Evolutionary conservation across 2,888 invertebrate species (phyloP).

Genomic region (Piscicola geometra): DNA sequence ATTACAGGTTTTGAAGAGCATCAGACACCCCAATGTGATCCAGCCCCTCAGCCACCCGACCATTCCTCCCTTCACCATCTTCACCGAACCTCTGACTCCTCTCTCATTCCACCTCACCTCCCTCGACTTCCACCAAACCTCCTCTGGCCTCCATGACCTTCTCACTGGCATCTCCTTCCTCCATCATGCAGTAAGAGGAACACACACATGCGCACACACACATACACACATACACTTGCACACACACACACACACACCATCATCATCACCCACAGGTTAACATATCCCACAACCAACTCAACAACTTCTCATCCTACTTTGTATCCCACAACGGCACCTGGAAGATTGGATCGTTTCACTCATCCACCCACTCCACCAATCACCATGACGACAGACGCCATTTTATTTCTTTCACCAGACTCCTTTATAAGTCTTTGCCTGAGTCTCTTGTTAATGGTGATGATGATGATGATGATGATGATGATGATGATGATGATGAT

Average conservation of each 20-base stretch:
- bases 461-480: conserved; percentile 34
- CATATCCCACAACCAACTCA: not conserved
- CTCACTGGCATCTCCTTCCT: conserved; percentile 76
- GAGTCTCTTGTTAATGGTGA: not conserved
- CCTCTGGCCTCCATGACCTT: conserved; percentile 75
- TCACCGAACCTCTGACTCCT: conserved; percentile 77
- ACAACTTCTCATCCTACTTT: too few species aligned
- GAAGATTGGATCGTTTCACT: too few species aligned
- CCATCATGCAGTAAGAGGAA: conserved; percentile 67
- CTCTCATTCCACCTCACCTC: conserved; percentile 65
- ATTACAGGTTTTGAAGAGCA: conserved; percentile 74
- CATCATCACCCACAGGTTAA: not conserved
- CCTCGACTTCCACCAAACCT: conserved; percentile 74
- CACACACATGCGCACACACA: too few species aligned
- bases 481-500: conserved; percentile 23
- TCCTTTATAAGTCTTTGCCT: not conserved
- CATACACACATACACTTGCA: too few species aligned
- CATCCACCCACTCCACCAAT: too few species aligned
- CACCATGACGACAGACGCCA: too few species aligned
- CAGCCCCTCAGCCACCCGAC: conserved; percentile 63
- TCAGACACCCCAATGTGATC: conserved; percentile 79
- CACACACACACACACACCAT: too few species aligned
- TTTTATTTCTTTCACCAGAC: too few species aligned
- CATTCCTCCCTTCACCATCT: conserved; percentile 56
- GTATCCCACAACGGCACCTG: too few species aligned